A percentile compares a stretch with the other conserved stretches of the same genome.
Evolutionary conservation across 1,140 invertebrate species (phyloP).

Genomic region (Caligus rogercresseyi): DNA sequence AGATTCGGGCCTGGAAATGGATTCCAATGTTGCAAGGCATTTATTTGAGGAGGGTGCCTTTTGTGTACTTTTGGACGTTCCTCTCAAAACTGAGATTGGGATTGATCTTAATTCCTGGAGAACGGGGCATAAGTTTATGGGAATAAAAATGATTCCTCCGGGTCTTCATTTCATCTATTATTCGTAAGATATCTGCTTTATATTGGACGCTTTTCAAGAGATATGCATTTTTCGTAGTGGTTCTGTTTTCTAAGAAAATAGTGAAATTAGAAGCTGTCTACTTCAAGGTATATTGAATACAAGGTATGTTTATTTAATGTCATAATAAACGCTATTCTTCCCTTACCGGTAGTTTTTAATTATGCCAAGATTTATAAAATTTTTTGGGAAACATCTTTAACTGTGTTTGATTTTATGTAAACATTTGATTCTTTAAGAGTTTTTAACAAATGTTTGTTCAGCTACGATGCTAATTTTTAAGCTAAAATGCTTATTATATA

Average conservation of each 20-base stretch:
- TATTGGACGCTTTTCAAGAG: no score
- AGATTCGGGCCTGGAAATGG: constrained; percentile 36
- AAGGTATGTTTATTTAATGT: not conserved
- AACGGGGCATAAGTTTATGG: constrained; percentile 76
- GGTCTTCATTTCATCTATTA: constrained; percentile 88
- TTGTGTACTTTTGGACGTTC: constrained; percentile 62
- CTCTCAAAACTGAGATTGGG: constrained; percentile 76
- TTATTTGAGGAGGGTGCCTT: constrained; percentile 63
- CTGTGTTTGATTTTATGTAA: no score
- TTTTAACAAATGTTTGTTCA: no score
- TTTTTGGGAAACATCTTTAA: no score
- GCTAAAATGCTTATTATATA: no score
- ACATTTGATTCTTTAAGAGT: no score
- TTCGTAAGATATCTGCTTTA: constrained; percentile 36
- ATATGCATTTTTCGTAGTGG: not conserved
- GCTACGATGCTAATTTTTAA: no score
- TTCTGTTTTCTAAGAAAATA: constrained; percentile 8
- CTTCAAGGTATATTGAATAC: not conserved
- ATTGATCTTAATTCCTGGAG: constrained; percentile 88
- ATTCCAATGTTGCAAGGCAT: constrained; percentile 51
- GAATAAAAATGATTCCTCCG: constrained; percentile 96
- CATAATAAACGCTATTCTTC: not conserved
- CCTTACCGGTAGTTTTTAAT: constrained; percentile 5
- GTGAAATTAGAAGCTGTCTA: no score
- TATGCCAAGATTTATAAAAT: constrained; percentile 11